Conservation (phyloP, 2,888 invertebrate species). For the Ectemnius cavifrons region DNA sequence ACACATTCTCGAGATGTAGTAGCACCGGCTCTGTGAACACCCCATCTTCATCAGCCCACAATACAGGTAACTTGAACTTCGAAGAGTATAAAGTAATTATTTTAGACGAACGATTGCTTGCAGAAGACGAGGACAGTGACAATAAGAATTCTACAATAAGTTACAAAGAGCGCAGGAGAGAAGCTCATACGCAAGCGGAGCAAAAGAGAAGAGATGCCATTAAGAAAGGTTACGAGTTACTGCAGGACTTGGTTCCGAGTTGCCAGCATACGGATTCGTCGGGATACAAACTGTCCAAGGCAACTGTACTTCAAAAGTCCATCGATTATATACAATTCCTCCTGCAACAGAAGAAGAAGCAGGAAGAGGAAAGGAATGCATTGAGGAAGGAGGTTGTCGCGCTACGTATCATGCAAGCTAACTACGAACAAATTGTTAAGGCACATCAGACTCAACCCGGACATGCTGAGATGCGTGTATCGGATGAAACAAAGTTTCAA, state of each 20-base stretch:
- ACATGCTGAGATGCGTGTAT: constrained; percentile 91
- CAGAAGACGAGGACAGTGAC: constrained; percentile 84
- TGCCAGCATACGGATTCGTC: constrained; percentile 95
- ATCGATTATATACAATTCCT: constrained; percentile 96
- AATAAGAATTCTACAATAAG: constrained; percentile 84
- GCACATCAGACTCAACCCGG: constrained; percentile 96
- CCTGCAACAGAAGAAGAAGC: constrained; percentile 93
- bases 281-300: constrained; percentile 97
- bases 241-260: constrained; percentile 95
- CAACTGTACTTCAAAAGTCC: constrained; percentile 95
- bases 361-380: constrained; percentile 95
- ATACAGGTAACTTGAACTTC: constrained; percentile 82
- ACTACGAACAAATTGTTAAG: constrained; percentile 97
- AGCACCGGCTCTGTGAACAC: constrained; percentile 89
- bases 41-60: constrained; percentile 88
- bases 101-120: constrained; percentile 40
- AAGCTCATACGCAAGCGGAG: constrained; percentile 97
- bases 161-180: constrained; percentile 95
- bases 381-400: constrained; percentile 95
- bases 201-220: constrained; percentile 98
- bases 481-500: constrained; percentile 97
- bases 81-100: neutral
- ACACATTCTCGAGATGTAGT: constrained; percentile 85
- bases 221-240: constrained; percentile 96
- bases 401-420: constrained; percentile 91